Evolutionary conservation across 2,113 vertebrate genomes (phyloP), one percentile per base, ranked within the genome.

Genomic region (Channa argus): DNA sequence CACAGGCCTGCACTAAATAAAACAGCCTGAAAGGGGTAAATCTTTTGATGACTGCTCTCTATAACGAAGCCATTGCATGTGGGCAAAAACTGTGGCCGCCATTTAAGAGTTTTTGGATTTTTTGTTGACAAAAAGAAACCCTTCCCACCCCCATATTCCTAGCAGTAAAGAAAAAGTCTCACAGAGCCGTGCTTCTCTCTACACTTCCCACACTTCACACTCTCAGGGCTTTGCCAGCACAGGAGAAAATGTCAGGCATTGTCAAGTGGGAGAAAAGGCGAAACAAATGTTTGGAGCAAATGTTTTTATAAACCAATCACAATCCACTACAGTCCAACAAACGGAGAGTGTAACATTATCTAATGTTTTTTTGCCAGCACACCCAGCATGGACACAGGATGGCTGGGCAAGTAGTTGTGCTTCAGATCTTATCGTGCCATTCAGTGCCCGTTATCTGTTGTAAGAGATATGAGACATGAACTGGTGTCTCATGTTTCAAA

Each of bases 121-220:
- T 65, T 73, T 86, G 49, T 82, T 78, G 36, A 77, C 47, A 47
- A 81, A 78, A 80, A 75, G 55, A 72, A 61, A 63, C 39, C 61
- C 68, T 68, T 80, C 72, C 77, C 83, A 49, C 87, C 81, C 74
- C 71, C 77, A 13, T 74, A 59, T 72, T 75, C 61, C 67, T 88
- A 72, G 61, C 79, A 85, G 54, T 62, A 34, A 76, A 79, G 67
- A 58, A 78, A 81, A 82, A 80, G 77, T 74, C 80, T 87, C 73
- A 80, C 71, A 74, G 75, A 87, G 80, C 72, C 52, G n/a, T 79
- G 77, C 70, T 73, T 88, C 74, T 79, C 76, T 86, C 81, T 37
- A 74, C 82, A 87, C 88, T 86, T 91, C 89, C 86, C 80, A 90
- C 90, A 83, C 76, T 73, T 90, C 85, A 73, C 76, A 77, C 80